Evolutionary conservation across 2,888 invertebrate genomes (phyloP).

Genomic region (Norana najaformis): DNA sequence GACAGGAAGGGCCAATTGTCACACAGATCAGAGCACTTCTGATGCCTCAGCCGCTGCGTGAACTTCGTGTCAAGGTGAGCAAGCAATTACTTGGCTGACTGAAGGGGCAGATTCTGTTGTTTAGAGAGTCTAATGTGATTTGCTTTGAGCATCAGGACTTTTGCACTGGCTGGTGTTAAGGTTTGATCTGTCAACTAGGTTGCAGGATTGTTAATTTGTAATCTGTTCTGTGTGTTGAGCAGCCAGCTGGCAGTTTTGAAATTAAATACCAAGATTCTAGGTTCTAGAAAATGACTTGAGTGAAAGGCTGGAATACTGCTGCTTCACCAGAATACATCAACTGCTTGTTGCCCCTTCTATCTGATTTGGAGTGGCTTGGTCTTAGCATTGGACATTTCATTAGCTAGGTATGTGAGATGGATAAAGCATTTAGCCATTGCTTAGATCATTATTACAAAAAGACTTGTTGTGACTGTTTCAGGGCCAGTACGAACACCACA

Average conservation of each 20-base stretch:
- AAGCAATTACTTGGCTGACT: neutral
- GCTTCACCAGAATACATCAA: neutral
- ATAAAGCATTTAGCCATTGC: neutral
- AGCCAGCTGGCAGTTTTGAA: neutral
- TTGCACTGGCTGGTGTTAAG: neutral
- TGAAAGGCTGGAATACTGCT: neutral
- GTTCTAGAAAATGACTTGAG: neutral
- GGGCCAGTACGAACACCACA: slow-evolving; percentile 82
- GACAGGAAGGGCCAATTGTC: slow-evolving; percentile 96
- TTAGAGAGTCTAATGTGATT: neutral
- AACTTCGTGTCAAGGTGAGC: slow-evolving; percentile 83
- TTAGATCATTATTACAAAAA: neutral
- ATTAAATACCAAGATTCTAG: no score
- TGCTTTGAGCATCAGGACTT: neutral
- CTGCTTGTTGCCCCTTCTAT: neutral
- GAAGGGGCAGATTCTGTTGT: neutral
- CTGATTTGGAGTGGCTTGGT: neutral
- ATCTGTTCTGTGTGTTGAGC: neutral
- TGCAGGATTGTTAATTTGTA: neutral
- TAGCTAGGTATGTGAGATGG: neutral
- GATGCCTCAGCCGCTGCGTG: slow-evolving; percentile 97
- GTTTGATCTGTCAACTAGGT: neutral
- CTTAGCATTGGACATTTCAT: neutral
- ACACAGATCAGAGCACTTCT: slow-evolving; percentile 94
- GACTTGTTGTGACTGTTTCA: slow-evolving; percentile 46